These are phyloP conservation scores for Vidua macroura DNA, from an alignment of 2,113 vertebrate species.

Conservation along the genomic window DNA sequence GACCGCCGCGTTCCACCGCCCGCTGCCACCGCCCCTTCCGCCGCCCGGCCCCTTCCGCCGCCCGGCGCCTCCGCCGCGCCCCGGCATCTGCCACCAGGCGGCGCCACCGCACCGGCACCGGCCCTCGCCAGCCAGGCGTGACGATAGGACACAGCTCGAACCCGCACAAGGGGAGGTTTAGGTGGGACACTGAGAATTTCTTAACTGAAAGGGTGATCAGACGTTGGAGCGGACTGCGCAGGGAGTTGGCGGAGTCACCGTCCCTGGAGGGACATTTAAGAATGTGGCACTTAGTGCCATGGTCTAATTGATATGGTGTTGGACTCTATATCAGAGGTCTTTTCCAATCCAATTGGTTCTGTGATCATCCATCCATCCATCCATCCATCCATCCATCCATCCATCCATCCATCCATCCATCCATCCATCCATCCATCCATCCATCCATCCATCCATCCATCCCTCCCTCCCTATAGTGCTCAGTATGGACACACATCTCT, in stretches of 20 bases:
- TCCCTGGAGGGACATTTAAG: not conserved
- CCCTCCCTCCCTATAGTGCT: not conserved
- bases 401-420: not conserved
- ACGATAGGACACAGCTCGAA: rapidly evolving
- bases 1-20: not conserved
- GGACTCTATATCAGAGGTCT: not conserved
- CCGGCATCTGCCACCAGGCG: not conserved
- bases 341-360: not conserved
- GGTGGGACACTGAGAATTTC: not conserved
- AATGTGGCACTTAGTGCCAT: not conserved
- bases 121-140: rapidly evolving
- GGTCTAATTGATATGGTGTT: not conserved
- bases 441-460: not conserved
- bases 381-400: not conserved
- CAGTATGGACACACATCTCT: not conserved
- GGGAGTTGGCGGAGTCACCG: not conserved
- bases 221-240: not conserved
- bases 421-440: not conserved
- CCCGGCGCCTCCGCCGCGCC: not conserved
- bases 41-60: not conserved
- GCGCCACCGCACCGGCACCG: not conserved
- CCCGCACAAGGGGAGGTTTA: too few species aligned
- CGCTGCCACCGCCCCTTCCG: not conserved
- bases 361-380: not conserved
- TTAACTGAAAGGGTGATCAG: not conserved